These are phyloP conservation scores for Manacus vitellinus DNA, from an alignment of 2,113 vertebrate genomes.

Conservation along the genomic window DNA sequence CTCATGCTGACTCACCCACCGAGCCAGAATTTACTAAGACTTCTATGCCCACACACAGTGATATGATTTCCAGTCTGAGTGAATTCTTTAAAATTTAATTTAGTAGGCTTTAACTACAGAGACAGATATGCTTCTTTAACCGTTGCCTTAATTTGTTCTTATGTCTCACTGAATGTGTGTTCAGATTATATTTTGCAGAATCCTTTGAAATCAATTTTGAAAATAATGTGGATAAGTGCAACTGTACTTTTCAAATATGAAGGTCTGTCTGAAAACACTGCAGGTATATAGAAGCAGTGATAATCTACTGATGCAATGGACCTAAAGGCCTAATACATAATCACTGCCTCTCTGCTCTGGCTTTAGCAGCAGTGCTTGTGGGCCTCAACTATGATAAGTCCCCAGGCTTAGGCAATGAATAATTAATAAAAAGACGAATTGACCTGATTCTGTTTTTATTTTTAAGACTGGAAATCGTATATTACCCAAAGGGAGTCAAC, in stretches of 20 bases:
- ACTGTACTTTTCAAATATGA: background rate
- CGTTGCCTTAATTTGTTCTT: conserved; percentile 37
- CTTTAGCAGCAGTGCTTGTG: background rate
- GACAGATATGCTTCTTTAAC: conserved; percentile 22
- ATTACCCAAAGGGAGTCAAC: background rate
- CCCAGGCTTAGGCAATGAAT: background rate
- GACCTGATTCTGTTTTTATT: background rate
- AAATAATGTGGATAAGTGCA: background rate
- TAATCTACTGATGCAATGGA: background rate
- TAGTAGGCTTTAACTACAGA: conserved; percentile 45
- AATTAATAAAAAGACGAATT: background rate
- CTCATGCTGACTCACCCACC: conserved; percentile 64
- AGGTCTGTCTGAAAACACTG: conserved; percentile 6
- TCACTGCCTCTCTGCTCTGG: background rate
- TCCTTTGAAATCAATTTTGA: conserved; percentile 24
- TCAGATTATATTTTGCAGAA: conserved; percentile 33
- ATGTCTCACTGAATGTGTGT: conserved; percentile 15
- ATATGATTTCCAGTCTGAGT: conserved; percentile 62
- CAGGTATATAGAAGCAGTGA: background rate
- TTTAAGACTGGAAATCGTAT: background rate
- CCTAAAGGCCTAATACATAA: background rate
- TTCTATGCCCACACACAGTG: conserved; percentile 51
- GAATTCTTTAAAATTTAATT: conserved; percentile 65
- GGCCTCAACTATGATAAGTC: background rate
- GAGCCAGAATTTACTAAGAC: conserved; percentile 52